Conservation (phyloP, 2,113 vertebrate genomes). For the Tenrec ecaudatus region DNA sequence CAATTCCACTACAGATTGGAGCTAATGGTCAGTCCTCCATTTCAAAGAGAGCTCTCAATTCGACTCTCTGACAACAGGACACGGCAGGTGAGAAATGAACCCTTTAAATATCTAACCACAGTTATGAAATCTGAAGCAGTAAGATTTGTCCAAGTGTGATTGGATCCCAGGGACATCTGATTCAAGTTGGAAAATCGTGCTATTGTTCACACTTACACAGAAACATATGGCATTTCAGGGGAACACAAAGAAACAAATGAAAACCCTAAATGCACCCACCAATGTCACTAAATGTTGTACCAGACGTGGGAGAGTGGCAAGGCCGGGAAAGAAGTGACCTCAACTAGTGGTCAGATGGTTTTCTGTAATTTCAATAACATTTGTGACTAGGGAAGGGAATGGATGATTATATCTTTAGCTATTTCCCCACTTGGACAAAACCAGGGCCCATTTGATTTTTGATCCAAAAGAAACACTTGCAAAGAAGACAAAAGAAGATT, state of each 20-base stretch:
- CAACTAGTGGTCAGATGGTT: slow-evolving; percentile 71
- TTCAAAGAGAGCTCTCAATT: background rate
- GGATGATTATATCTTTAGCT: slow-evolving; percentile 27
- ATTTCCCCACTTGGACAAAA: slow-evolving; percentile 24
- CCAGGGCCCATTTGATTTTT: slow-evolving; percentile 16
- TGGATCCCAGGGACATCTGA: slow-evolving; percentile 70
- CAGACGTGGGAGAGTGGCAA: slow-evolving; percentile 19
- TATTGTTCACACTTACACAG: slow-evolving; percentile 66
- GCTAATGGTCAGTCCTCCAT: background rate
- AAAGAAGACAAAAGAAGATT: slow-evolving; percentile 23
- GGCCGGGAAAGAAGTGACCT: slow-evolving; percentile 68
- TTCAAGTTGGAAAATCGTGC: slow-evolving; percentile 77
- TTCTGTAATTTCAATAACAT: slow-evolving; percentile 68
- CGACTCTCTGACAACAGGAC: background rate
- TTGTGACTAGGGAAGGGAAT: slow-evolving; percentile 45
- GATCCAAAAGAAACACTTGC: slow-evolving; percentile 55
- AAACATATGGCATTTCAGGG: slow-evolving; percentile 67
- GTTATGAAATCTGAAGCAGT: slow-evolving; percentile 37
- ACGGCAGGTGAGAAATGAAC: background rate
- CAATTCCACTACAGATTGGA: background rate
- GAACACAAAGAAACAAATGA: slow-evolving; percentile 70
- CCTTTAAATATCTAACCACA: background rate
- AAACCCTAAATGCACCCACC: slow-evolving; percentile 74
- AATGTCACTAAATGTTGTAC: slow-evolving; percentile 73
- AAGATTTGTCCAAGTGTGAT: slow-evolving; percentile 68